Evolutionary conservation across 2,888 invertebrate species (phyloP).

Genomic region (Syrphus vitripennis): DNA sequence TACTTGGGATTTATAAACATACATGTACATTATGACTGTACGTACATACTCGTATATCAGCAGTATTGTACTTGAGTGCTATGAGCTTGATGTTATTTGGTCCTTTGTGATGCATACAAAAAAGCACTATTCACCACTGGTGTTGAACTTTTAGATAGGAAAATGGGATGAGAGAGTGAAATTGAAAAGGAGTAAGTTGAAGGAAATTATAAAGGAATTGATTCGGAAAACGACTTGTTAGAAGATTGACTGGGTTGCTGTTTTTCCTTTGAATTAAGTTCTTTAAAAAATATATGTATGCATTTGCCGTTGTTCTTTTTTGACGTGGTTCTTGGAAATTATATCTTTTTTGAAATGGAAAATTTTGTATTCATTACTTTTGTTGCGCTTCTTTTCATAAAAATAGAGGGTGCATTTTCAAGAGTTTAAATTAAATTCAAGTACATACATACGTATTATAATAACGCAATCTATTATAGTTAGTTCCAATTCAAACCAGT

Average conservation of each 20-base stretch:
- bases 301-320: background rate
- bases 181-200: background rate
- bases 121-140: background rate
- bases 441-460: background rate
- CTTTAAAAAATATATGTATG: background rate
- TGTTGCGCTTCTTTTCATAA: background rate
- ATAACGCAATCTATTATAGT: background rate
- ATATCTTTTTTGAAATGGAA: background rate
- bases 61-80: conserved; percentile 23
- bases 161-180: background rate
- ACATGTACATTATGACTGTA: background rate
- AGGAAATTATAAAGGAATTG: conserved; percentile 10
- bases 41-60: background rate
- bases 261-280: background rate
- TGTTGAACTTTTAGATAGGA: background rate
- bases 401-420: background rate
- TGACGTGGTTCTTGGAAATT: background rate
- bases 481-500: background rate
- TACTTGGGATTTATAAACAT: conserved; percentile 37
- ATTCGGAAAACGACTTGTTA: conserved; percentile 42
- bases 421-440: background rate
- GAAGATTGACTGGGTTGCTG: background rate
- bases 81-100: conserved; percentile 31
- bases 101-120: conserved; percentile 6
- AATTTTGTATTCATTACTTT: background rate